phyloP scores from a whole-genome alignment of 1,140 invertebrate species.

The Cepaea nemoralis region DNA sequence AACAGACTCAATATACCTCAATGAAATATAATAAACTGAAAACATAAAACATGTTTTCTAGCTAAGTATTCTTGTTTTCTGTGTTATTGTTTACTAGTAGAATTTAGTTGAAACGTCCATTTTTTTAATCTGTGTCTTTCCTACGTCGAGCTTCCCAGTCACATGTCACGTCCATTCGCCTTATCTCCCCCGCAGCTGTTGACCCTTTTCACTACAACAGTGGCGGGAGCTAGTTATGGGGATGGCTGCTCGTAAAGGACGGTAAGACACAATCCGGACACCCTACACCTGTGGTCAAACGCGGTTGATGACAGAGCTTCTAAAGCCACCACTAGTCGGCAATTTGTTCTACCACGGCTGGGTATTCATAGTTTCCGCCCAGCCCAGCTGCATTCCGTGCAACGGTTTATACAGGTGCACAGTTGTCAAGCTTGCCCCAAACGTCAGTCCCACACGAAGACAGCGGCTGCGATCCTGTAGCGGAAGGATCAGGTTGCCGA shows the following conservation, averaged over 20 bases:
- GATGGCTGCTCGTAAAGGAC: background rate
- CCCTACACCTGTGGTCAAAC: background rate
- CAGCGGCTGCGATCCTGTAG: background rate
- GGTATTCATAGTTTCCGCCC: background rate
- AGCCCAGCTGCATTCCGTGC: slow-evolving; percentile 1
- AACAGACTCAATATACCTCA: too few relatives aligned
- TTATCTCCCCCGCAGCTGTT: background rate
- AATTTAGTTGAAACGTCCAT: too few relatives aligned
- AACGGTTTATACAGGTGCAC: background rate
- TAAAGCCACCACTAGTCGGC: background rate
- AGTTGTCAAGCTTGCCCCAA: background rate
- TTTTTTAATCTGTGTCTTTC: too few relatives aligned
- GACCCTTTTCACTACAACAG: background rate
- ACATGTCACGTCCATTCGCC: too few relatives aligned
- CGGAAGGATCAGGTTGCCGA: background rate
- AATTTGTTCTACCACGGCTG: background rate
- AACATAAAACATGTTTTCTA: too few relatives aligned
- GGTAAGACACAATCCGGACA: background rate
- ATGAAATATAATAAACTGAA: too few relatives aligned
- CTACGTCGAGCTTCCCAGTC: too few relatives aligned
- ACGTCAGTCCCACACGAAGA: background rate
- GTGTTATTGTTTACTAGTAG: too few relatives aligned
- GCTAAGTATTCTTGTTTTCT: too few relatives aligned
- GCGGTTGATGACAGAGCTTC: background rate
- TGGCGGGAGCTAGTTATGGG: background rate